A percentile compares a stretch with the other conserved stretches of the same genome.
Conservation (phyloP, 2,888 invertebrate species). For the Leucozona laternaria region DNA sequence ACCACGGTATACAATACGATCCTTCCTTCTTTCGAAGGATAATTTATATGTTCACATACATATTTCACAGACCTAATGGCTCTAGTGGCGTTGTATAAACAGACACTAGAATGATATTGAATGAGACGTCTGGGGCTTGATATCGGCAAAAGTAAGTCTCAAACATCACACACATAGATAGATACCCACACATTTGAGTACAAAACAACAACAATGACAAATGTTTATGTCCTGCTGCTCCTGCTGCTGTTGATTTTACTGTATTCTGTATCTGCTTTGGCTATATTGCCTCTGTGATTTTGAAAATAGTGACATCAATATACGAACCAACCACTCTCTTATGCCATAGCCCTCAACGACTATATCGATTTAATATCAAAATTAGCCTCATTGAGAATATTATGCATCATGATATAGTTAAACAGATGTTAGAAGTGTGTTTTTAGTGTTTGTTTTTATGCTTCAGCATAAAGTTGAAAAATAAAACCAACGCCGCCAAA, state of each 20-base stretch:
- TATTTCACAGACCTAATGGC: conserved; percentile 68
- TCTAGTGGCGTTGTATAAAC: conserved; percentile 39
- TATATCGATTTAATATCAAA: conserved; percentile 69
- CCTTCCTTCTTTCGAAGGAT: conserved; percentile 53
- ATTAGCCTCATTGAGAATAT: conserved; percentile 42
- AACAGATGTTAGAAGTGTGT: conserved; percentile 40
- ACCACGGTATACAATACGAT: conserved; percentile 14
- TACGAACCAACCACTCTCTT: background rate
- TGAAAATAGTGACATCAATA: conserved; percentile 21
- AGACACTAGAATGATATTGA: conserved; percentile 43
- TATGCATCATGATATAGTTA: conserved; percentile 53
- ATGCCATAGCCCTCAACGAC: background rate
- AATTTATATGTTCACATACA: conserved; percentile 69
- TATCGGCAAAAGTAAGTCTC: conserved; percentile 7
- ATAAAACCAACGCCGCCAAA: background rate
- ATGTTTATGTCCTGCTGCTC: conserved; percentile 65
- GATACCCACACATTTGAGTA: background rate
- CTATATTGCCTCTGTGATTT: conserved; percentile 47
- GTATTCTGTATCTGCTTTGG: background rate
- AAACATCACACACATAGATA: background rate
- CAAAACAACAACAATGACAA: conserved; percentile 42
- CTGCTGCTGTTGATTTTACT: background rate
- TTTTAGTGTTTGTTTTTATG: conserved; percentile 58
- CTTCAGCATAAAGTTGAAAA: conserved; percentile 12
- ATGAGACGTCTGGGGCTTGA: conserved; percentile 65